A percentile compares a stretch with the other conserved stretches of the same genome.
Evolutionary conservation across 2,888 invertebrate genomes (phyloP).

Genomic region (Drosophila anomalipes): DNA sequence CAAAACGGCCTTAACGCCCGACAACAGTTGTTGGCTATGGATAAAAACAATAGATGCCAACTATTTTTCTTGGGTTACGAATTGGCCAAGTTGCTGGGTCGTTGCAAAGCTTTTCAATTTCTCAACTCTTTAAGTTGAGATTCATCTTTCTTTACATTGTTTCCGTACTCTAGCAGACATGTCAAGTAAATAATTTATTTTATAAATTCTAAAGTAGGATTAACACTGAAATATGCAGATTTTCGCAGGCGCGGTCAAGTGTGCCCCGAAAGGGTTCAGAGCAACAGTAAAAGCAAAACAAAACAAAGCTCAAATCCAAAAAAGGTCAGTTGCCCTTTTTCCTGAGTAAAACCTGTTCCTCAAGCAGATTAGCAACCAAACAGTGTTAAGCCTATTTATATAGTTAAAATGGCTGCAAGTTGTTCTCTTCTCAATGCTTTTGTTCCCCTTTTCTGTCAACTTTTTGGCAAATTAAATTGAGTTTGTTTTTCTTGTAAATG

Average conservation of each 20-base stretch:
- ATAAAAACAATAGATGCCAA: conserved; percentile 55
- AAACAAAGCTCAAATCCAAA: conserved; percentile 55
- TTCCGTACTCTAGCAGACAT: conserved; percentile 38
- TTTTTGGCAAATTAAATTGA: conserved; percentile 73
- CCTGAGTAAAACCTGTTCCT: conserved; percentile 60
- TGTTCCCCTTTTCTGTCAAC: conserved; percentile 44
- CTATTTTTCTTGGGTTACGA: conserved; percentile 47
- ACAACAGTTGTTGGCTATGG: conserved; percentile 25
- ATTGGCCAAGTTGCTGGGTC: conserved; percentile 31
- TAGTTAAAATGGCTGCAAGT: conserved; percentile 60
- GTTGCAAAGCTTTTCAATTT: conserved; percentile 50
- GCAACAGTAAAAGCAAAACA: conserved; percentile 40
- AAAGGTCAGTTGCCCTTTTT: conserved; percentile 57
- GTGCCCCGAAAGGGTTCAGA: conserved; percentile 53
- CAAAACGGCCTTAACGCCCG: conserved; percentile 42
- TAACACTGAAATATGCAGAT: conserved; percentile 80
- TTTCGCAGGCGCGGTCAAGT: conserved; percentile 62
- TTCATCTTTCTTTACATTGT: conserved; percentile 56
- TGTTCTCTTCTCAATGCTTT: conserved; percentile 11
- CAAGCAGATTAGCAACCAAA: conserved; percentile 70
- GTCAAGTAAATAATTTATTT: conserved; percentile 77
- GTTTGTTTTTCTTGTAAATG: conserved; percentile 71
- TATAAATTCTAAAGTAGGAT: conserved; percentile 80
- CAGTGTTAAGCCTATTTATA: conserved; percentile 75
- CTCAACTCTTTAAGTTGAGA: conserved; percentile 55